Percentiles rank a stretch among this genome's conserved stretches.
Conservation (phyloP, 2,113 vertebrate genomes). For the Myrmecophaga tridactyla region DNA sequence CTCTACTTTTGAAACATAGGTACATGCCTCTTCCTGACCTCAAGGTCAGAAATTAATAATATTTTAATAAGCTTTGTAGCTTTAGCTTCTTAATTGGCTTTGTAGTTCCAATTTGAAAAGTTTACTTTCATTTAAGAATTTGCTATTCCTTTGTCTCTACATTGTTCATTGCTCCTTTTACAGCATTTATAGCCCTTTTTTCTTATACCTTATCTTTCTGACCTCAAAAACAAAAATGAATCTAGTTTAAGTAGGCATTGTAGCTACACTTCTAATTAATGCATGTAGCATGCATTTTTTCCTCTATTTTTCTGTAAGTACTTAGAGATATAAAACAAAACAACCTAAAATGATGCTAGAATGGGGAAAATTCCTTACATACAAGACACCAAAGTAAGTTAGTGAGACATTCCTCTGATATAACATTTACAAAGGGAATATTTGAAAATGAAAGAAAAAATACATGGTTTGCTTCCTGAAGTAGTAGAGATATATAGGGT, state of each 20-base stretch:
- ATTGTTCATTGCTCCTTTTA: not conserved
- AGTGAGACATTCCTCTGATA: not conserved
- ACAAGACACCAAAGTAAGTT: not conserved
- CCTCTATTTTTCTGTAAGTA: not conserved
- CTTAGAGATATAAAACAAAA: not conserved
- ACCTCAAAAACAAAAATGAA: constrained; percentile 30
- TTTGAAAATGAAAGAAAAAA: not conserved
- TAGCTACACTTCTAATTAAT: not conserved
- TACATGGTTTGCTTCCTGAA: not conserved
- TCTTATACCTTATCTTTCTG: not conserved
- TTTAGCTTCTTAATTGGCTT: not conserved
- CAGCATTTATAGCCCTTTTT: not conserved
- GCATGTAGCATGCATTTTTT: not conserved
- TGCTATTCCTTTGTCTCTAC: not conserved
- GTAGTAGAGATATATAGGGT: not conserved
- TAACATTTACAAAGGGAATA: not conserved
- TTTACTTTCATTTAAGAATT: constrained; percentile 9
- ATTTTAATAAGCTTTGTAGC: constrained; percentile 27
- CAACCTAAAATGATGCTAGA: not conserved
- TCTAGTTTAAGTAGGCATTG: not conserved
- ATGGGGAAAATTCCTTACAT: not conserved
- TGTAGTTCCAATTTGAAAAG: constrained; percentile 12
- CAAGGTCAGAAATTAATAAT: constrained; percentile 58
- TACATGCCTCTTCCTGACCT: not conserved
- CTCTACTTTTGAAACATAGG: not conserved